Evolutionary conservation across 30 jellyfish, hydroid and myxozoan species (phyloP).

Genomic region (Hydra vulgaris): DNA sequence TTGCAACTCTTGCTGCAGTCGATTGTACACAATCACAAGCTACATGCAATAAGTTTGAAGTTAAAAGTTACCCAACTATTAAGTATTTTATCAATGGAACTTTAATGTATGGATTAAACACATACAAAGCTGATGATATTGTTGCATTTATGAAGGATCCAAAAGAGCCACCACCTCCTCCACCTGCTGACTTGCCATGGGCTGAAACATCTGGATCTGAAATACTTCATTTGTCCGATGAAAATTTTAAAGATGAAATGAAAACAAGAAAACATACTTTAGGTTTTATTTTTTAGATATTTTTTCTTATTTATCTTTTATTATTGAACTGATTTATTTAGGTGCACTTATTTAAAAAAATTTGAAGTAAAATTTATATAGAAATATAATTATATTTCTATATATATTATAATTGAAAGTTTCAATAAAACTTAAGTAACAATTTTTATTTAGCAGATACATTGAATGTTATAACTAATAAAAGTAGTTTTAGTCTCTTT

Average conservation of each 20-base stretch:
- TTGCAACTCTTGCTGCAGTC: slow-evolving; percentile 84
- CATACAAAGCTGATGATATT: slow-evolving; percentile 48
- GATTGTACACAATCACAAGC: slow-evolving; percentile 82
- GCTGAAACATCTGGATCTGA: slow-evolving; percentile 55
- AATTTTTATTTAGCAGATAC: too few species aligned
- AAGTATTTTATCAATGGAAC: slow-evolving; percentile 45
- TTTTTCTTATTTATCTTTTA: background rate
- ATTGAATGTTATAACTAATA: too few species aligned
- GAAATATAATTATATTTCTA: background rate
- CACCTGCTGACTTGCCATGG: slow-evolving; percentile 89
- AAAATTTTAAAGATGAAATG: slow-evolving; percentile 50
- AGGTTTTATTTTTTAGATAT: slow-evolving; percentile 29
- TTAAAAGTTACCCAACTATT: slow-evolving; percentile 85
- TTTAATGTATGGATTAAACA: slow-evolving; percentile 34
- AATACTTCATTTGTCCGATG: slow-evolving; percentile 58
- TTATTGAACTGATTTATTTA: background rate
- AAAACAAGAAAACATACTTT: slow-evolving; percentile 74
- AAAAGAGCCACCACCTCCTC: slow-evolving; percentile 95
- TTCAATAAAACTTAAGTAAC: too few species aligned
- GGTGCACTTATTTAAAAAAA: too few species aligned
- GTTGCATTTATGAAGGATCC: slow-evolving; percentile 94
- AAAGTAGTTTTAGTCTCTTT: too few species aligned
- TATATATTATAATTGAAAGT: too few species aligned
- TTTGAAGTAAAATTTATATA: background rate
- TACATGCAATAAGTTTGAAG: slow-evolving; percentile 46